Percentiles rank a stretch among this genome's conserved stretches.
Evolutionary conservation across 2,888 invertebrate species (phyloP).

Genomic region (Pharmacophagus antenor): DNA sequence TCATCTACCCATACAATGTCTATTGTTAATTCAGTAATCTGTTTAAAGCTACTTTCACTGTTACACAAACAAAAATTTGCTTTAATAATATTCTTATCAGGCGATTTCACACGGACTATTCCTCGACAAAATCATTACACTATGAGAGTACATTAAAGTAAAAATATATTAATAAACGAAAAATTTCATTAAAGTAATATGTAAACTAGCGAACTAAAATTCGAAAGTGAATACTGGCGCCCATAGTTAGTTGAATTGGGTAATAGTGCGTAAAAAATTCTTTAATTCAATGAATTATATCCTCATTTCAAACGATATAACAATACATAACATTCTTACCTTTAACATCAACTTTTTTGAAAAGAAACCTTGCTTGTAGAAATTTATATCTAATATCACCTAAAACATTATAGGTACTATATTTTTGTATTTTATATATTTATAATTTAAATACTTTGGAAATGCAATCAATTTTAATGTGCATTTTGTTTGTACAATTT

Average conservation of each 20-base stretch:
- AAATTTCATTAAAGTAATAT: too few species aligned
- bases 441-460: background rate
- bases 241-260: slow-evolving; percentile 21
- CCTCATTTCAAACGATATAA: background rate
- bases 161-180: too few species aligned
- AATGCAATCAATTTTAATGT: too few species aligned
- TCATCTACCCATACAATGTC: background rate
- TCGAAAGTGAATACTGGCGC: slow-evolving; percentile 9
- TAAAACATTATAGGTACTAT: too few species aligned
- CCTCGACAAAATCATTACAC: background rate
- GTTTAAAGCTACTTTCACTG: slow-evolving; percentile 18
- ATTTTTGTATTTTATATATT: background rate
- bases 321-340: too few species aligned
- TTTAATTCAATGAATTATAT: slow-evolving; percentile 4
- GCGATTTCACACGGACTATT: background rate
- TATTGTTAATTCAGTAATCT: slow-evolving; percentile 1
- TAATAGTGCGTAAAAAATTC: slow-evolving; percentile 15
- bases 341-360: too few species aligned
- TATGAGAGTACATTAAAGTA: background rate
- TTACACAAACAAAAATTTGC: slow-evolving; percentile 4
- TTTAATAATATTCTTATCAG: slow-evolving; percentile 4
- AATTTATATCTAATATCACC: too few species aligned
- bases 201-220: background rate
- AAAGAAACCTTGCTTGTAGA: too few species aligned
- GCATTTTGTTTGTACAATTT: background rate